Evolutionary conservation across 2,888 invertebrate species (phyloP).

Genomic region (Chrysodeixis includens): DNA sequence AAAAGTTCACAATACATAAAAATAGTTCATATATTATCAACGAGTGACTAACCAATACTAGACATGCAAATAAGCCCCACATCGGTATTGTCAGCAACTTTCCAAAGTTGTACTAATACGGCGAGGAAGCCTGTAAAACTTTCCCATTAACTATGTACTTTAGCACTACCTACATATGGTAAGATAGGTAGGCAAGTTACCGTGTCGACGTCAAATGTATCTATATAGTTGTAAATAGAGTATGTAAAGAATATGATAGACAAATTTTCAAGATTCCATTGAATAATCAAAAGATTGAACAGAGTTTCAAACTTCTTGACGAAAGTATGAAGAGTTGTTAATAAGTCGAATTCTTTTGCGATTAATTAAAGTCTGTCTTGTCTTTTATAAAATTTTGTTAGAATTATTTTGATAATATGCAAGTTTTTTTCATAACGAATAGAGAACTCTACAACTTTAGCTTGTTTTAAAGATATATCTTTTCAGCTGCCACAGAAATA

Average conservation of each 20-base stretch:
- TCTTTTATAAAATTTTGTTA: neutral
- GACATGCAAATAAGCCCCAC: neutral
- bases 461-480: too few relatives aligned
- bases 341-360: neutral
- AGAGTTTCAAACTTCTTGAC: neutral
- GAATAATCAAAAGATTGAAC: neutral
- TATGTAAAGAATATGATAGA: too few relatives aligned
- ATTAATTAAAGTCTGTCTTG: neutral
- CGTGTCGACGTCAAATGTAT: neutral
- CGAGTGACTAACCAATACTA: too few relatives aligned
- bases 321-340: neutral
- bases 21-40: too few relatives aligned
- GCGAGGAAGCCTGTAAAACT: constrained; percentile 8
- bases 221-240: neutral
- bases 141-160: constrained; percentile 16
- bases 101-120: constrained; percentile 15
- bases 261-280: neutral
- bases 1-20: too few relatives aligned
- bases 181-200: neutral
- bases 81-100: constrained; percentile 12
- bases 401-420: neutral
- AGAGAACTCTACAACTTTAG: too few relatives aligned
- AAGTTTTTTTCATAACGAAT: neutral
- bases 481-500: too few relatives aligned
- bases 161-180: constrained; percentile 2